phyloP scores from a whole-genome alignment of 1,140 invertebrate species.

The Leguminivora glycinivorella region DNA sequence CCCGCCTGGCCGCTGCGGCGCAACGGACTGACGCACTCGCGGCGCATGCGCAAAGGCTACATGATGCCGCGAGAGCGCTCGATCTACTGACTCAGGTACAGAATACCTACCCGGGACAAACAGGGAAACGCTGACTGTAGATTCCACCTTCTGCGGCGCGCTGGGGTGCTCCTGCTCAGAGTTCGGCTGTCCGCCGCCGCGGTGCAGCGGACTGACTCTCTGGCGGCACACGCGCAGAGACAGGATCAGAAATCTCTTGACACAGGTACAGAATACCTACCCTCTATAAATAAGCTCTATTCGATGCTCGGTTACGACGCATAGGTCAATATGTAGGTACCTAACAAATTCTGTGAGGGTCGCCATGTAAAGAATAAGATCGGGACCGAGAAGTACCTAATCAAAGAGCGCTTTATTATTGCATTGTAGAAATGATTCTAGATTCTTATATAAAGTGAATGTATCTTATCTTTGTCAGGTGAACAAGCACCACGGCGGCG shows the following conservation, averaged over 20 bases:
- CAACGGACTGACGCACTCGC: slow-evolving; percentile 45
- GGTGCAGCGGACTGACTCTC: slow-evolving; percentile 44
- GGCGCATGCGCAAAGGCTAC: slow-evolving; percentile 45
- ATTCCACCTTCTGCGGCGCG: too few species aligned
- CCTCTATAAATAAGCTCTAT: too few species aligned
- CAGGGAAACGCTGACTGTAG: slow-evolving; percentile 38
- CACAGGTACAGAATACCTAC: slow-evolving; percentile 28
- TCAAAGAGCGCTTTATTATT: too few species aligned
- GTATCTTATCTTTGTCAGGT: not conserved
- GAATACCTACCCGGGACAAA: slow-evolving; percentile 36
- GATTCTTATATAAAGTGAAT: too few species aligned
- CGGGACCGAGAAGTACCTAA: too few species aligned
- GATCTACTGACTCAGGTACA: slow-evolving; percentile 37
- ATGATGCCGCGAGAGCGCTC: slow-evolving; percentile 44
- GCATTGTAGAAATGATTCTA: too few species aligned
- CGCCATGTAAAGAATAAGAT: too few species aligned
- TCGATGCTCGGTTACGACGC: too few species aligned
- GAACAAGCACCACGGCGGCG: slow-evolving; percentile 32
- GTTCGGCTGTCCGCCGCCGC: slow-evolving; percentile 47
- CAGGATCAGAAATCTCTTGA: slow-evolving; percentile 36
- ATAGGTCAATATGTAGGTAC: too few species aligned
- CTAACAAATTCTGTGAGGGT: too few species aligned
- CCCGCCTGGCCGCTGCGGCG: slow-evolving; percentile 46
- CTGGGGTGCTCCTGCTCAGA: slow-evolving; percentile 39
- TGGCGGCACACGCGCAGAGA: slow-evolving; percentile 46